Evolutionary conservation across 2,113 vertebrate species (phyloP).

Genomic region (Tylochromis polylepis): DNA sequence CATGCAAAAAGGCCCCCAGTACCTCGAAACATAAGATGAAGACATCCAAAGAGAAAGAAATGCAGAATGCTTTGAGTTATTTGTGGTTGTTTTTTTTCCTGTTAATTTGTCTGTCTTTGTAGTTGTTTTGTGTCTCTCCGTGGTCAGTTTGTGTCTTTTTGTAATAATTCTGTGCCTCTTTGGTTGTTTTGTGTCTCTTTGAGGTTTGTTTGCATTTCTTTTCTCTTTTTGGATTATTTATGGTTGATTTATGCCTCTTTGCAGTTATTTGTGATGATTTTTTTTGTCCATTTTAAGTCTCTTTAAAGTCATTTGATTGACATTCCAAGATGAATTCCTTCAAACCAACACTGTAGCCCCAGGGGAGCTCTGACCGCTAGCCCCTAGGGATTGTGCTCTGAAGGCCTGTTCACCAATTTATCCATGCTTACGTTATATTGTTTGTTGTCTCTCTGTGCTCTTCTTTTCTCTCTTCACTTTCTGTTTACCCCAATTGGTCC

Average conservation of each 20-base stretch:
- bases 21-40: not conserved
- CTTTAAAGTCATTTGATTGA: not conserved
- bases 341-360: not conserved
- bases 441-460: not conserved
- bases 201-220: not conserved
- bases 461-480: not conserved
- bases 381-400: not conserved
- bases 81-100: not conserved
- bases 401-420: not conserved
- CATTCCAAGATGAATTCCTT: not conserved
- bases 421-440: not conserved
- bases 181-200: not conserved
- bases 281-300: not conserved
- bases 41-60: not conserved
- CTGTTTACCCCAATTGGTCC: not conserved
- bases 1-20: not conserved
- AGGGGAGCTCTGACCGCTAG: not conserved
- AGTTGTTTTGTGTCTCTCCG: not conserved
- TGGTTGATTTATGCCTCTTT: not conserved
- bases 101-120: not conserved
- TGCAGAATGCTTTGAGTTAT: not conserved
- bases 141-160: not conserved
- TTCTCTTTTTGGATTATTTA: not conserved
- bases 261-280: not conserved
- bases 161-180: not conserved